Evolutionary conservation across 2,888 invertebrate genomes (phyloP).

Genomic region (Cerceris ruficornis): DNA sequence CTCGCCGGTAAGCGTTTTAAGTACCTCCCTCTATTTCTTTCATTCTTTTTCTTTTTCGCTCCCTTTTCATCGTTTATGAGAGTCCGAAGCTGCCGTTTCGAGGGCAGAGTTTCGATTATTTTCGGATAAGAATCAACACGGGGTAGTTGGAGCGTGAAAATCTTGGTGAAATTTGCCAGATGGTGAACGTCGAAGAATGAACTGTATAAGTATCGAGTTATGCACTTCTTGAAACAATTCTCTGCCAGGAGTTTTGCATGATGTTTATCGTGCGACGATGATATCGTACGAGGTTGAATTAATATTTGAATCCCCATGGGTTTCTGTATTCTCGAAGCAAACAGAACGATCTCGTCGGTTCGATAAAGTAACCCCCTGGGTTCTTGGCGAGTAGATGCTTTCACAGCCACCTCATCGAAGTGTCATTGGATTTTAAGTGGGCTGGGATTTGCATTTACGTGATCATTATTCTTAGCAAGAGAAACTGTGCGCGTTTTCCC

Average conservation of each 20-base stretch:
- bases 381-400: slow-evolving; percentile 15
- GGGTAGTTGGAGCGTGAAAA: slow-evolving; percentile 53
- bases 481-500: slow-evolving; percentile 30
- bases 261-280: neutral
- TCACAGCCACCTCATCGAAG: slow-evolving; percentile 30
- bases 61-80: slow-evolving; percentile 9
- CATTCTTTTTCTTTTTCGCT: neutral
- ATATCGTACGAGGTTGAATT: too few species aligned
- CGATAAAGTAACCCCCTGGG: neutral
- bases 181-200: slow-evolving; percentile 19
- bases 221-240: slow-evolving; percentile 23
- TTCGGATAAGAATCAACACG: slow-evolving; percentile 6
- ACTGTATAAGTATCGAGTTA: neutral
- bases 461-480: slow-evolving; percentile 48
- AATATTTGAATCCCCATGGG: neutral
- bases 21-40: slow-evolving; percentile 2
- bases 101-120: slow-evolving; percentile 35
- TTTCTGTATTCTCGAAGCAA: slow-evolving; percentile 12
- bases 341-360: neutral
- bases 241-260: neutral
- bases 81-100: neutral
- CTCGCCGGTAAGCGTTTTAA: slow-evolving; percentile 13
- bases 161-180: slow-evolving; percentile 34
- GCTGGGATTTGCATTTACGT: slow-evolving; percentile 61
- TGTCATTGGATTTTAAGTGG: slow-evolving; percentile 53